Percentiles rank a stretch among this genome's conserved stretches.
These are phyloP conservation scores for Bombus haemorrhoidalis DNA, from an alignment of 1,140 invertebrate species.

Conservation along the genomic window DNA sequence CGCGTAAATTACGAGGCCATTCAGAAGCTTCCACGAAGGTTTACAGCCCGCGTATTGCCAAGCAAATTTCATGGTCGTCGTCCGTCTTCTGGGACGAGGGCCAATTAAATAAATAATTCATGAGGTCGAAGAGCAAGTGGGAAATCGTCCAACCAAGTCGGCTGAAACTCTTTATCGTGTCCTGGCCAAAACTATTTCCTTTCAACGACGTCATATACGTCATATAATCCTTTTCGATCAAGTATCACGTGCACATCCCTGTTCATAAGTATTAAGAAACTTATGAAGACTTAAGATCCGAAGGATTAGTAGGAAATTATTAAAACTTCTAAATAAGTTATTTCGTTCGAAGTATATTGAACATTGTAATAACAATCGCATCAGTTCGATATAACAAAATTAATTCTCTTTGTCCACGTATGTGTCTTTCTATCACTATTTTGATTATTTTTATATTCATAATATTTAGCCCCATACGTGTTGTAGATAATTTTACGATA, in stretches of 20 bases:
- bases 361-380: background rate
- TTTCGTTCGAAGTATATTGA: background rate
- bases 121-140: conserved; percentile 4
- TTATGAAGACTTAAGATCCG: background rate
- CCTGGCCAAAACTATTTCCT: conserved; percentile 17
- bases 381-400: background rate
- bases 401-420: background rate
- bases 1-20: conserved; percentile 13
- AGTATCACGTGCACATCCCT: background rate
- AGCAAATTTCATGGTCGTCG: conserved; percentile 33
- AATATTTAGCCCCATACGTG: background rate
- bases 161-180: background rate
- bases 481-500: background rate
- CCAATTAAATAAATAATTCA: conserved; percentile 60
- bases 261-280: background rate
- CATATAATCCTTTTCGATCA: background rate
- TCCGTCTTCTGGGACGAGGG: background rate
- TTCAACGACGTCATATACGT: background rate
- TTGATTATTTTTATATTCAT: background rate
- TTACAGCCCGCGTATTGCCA: background rate
- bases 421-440: background rate
- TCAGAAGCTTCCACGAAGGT: background rate
- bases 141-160: background rate
- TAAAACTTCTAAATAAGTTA: background rate
- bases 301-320: background rate